phyloP scores from a whole-genome alignment of 2,113 vertebrate species.

The Opisthocomus hoazin region DNA sequence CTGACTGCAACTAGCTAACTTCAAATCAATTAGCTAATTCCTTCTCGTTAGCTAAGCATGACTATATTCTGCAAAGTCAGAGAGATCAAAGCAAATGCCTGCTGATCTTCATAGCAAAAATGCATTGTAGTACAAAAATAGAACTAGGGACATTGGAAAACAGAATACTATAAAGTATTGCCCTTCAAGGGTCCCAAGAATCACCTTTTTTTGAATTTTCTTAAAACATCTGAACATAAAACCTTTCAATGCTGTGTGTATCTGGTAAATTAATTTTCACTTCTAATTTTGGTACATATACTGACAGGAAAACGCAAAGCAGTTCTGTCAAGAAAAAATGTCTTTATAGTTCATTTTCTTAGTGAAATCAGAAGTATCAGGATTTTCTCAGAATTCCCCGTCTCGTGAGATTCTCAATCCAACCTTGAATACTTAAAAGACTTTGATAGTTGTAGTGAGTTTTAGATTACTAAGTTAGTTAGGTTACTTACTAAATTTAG shows the following conservation, averaged over 20 bases:
- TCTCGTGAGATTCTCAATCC: background rate
- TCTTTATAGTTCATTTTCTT: background rate
- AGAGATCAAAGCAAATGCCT: background rate
- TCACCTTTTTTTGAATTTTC: background rate
- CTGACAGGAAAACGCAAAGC: background rate
- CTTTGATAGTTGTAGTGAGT: background rate
- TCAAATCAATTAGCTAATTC: background rate
- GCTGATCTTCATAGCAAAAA: background rate
- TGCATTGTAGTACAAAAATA: background rate
- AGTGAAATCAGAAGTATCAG: background rate
- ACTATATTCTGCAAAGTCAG: background rate
- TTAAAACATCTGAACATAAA: background rate
- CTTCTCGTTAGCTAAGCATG: background rate
- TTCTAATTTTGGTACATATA: background rate
- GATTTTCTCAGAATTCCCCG: background rate
- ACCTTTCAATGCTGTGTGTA: background rate
- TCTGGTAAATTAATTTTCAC: conserved; percentile 5
- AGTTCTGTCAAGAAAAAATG: background rate
- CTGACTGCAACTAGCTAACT: background rate
- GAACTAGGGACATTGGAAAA: background rate
- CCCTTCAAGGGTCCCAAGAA: background rate
- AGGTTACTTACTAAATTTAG: background rate
- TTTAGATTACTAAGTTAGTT: background rate
- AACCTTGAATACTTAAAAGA: background rate
- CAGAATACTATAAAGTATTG: background rate